phyloP scores from a whole-genome alignment of 1,140 invertebrate genomes.

The Drosophila subpulchrella region DNA sequence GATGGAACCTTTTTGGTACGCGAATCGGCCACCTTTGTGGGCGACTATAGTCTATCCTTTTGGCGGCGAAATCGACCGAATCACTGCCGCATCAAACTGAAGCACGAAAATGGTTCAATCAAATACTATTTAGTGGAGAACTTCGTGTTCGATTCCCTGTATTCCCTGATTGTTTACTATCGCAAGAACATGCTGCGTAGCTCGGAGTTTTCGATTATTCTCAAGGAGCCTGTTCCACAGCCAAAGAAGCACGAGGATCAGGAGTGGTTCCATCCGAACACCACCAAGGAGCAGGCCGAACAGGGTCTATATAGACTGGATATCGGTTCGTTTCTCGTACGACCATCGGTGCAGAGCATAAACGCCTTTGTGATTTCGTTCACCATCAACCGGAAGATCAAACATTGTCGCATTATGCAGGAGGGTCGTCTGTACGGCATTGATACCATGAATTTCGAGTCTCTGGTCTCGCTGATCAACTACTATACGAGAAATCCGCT shows the following conservation, averaged over 20 bases:
- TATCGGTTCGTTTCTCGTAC: slow-evolving; percentile 96
- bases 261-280: slow-evolving; percentile 96
- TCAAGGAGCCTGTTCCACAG: slow-evolving; percentile 97
- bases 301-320: slow-evolving; percentile 92
- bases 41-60: slow-evolving; percentile 98
- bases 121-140: slow-evolving; percentile 97
- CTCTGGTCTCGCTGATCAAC: slow-evolving; percentile 94
- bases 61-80: slow-evolving; percentile 95
- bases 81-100: slow-evolving; percentile 96
- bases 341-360: slow-evolving; percentile 93
- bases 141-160: slow-evolving; percentile 96
- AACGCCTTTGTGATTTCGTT: slow-evolving; percentile 97
- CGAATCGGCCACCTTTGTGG: slow-evolving; percentile 97
- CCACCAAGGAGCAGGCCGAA: slow-evolving; percentile 92
- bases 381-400: slow-evolving; percentile 96
- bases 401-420: slow-evolving; percentile 96
- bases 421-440: slow-evolving; percentile 96
- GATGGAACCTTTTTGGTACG: slow-evolving; percentile 98
- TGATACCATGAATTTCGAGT: slow-evolving; percentile 96
- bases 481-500: slow-evolving; percentile 96
- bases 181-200: slow-evolving; percentile 93
- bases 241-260: slow-evolving; percentile 97
- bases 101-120: slow-evolving; percentile 94
- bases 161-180: slow-evolving; percentile 96
- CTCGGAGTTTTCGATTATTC: slow-evolving; percentile 94